Base-by-base conservation (phyloP, 2,797 vertebrate species). In the Macropodus opercularis region DNA sequence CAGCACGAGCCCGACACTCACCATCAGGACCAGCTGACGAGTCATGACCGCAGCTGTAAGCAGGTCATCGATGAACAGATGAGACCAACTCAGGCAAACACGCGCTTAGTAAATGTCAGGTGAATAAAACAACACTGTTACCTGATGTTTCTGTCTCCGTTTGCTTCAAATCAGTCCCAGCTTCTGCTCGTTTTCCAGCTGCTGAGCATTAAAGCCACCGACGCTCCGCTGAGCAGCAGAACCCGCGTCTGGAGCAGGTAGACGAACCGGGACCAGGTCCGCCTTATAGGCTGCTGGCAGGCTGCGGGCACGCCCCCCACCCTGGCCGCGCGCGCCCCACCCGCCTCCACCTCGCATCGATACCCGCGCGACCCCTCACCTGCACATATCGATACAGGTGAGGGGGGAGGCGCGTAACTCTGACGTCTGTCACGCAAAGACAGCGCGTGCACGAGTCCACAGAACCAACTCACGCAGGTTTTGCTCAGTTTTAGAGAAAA, bases 311-410 rank as follows among this genome's bases (percentile, higher is more conserved):
- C 50, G 31, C 51, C 54, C 58, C n/a, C 64, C 8, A 13, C 5
- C 29, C 19, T 14, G 15, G 54, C 1, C 42, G 6, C 60, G 44
- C 39, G 26, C 64, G 34, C 29, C 14, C 21, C 13, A 3, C 17
- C 21, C n/a, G 4, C 31, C 24, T 23, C 48, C 6, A 24, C 39
- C 38, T 12, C 36, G 27, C 61, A 70, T 62, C 75, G 69, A 73
- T 69, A 72, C 75, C 69, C 42, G 5, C 51, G 24, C 51, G 11
- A 9, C 31, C 17, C 44, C 48, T 13, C 65, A 65, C 46, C 73
- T 53, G 63, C 34, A 31, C 29, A 57, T 35, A 69, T 77, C 75
- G 69, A 77, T 62, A 77, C 75, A 42, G 21, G 38, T 8, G 15
- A n/a, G 34, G 6, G 34, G 13, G 32, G 32, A 3, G 32, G n/a